Evolutionary conservation across 1,140 invertebrate genomes (phyloP).

Genomic region (Patella vulgata): DNA sequence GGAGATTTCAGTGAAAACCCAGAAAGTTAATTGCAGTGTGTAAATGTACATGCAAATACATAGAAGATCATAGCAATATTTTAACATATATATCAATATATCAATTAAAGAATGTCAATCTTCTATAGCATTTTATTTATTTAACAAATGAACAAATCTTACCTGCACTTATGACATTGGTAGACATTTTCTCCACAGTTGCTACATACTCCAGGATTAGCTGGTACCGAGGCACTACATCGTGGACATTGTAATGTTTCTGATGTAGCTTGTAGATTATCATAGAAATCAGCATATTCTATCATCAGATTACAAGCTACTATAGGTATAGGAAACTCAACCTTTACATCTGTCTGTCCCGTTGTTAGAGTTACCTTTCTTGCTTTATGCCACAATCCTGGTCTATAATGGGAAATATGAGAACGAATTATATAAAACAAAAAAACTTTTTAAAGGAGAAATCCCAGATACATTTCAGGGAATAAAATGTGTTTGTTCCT

Average conservation of each 20-base stretch:
- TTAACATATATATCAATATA: neutral
- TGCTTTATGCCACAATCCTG: conserved; percentile 94
- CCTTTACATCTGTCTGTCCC: conserved; percentile 94
- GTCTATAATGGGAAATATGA: conserved; percentile 39
- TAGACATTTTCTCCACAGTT: conserved; percentile 99
- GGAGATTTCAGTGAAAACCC: too few species aligned
- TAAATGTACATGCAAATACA: too few species aligned
- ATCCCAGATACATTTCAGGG: too few species aligned
- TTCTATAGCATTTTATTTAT: too few species aligned
- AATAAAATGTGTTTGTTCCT: too few species aligned
- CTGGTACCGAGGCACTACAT: conserved; percentile 92
- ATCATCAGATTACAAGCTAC: conserved; percentile 99
- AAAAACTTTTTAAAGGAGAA: neutral
- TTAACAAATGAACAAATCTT: conserved; percentile 24
- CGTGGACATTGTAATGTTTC: conserved; percentile 96
- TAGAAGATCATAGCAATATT: too few species aligned
- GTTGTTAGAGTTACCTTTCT: conserved; percentile 88
- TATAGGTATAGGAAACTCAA: conserved; percentile 87
- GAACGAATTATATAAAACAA: neutral
- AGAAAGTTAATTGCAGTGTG: too few species aligned
- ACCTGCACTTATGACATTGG: conserved; percentile 97
- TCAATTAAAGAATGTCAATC: too few species aligned
- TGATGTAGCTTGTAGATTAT: conserved; percentile 76
- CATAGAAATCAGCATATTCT: conserved; percentile 98
- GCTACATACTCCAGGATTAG: conserved; percentile 95